Percentiles rank a stretch among this genome's conserved stretches.
phyloP scores from a whole-genome alignment of 2,797 vertebrate genomes.

The Enteromius unitaeniatus region DNA sequence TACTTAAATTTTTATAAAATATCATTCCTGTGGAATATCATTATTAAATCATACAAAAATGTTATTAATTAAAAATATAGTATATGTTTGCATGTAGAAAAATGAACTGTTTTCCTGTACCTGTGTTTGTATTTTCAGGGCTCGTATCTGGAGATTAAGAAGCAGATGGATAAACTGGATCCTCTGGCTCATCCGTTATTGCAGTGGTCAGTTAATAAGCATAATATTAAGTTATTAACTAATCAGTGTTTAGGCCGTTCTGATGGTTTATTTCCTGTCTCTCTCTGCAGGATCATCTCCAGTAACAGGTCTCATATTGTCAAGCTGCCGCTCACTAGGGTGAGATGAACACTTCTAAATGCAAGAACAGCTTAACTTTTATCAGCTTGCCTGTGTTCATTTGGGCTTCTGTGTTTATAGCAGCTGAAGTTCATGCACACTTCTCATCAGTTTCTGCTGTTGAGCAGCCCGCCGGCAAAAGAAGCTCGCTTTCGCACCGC shows the following conservation, averaged over 20 bases:
- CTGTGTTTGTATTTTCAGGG: slow-evolving; percentile 78
- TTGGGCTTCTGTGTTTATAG: slow-evolving; percentile 73
- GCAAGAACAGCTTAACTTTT: slow-evolving; percentile 13
- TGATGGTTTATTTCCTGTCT: slow-evolving; percentile 55
- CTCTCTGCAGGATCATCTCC: slow-evolving; percentile 91
- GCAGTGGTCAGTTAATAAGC: slow-evolving; percentile 84
- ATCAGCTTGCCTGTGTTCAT: neutral
- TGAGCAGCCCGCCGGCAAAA: slow-evolving; percentile 98
- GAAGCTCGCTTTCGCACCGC: slow-evolving; percentile 98
- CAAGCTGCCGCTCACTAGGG: slow-evolving; percentile 98
- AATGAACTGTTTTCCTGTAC: neutral
- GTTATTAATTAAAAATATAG: neutral
- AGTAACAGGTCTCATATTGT: slow-evolving; percentile 99
- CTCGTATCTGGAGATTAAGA: slow-evolving; percentile 98
- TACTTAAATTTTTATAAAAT: neutral
- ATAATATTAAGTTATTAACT: no score
- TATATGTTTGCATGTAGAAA: neutral
- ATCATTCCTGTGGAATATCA: neutral
- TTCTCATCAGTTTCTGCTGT: slow-evolving; percentile 98
- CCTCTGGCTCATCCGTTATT: slow-evolving; percentile 95
- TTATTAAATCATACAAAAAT: neutral
- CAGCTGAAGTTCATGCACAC: slow-evolving; percentile 99
- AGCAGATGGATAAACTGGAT: slow-evolving; percentile 99
- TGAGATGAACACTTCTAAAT: slow-evolving; percentile 68
- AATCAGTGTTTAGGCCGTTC: neutral